A percentile compares a stretch with the other conserved stretches of the same genome.
Evolutionary conservation across 2,113 vertebrate species (phyloP).

Genomic region (Enhydra lutris): DNA sequence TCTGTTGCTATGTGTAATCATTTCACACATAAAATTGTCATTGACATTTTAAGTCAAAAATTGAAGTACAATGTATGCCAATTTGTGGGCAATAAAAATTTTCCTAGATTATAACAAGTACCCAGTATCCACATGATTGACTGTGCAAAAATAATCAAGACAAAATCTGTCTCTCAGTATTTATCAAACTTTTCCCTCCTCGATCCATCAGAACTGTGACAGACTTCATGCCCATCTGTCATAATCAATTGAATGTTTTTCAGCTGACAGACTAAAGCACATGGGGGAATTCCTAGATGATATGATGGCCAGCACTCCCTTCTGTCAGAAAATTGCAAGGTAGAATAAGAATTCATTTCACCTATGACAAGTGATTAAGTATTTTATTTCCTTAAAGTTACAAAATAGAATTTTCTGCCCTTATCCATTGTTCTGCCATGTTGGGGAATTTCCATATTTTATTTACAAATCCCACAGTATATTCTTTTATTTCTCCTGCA

Average conservation of each 20-base stretch:
- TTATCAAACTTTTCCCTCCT: neutral
- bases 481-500: neutral
- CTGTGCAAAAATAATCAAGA: slow-evolving; percentile 51
- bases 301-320: neutral
- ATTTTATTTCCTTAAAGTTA: slow-evolving; percentile 1
- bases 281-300: slow-evolving; percentile 40
- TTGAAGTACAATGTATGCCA: neutral
- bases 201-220: slow-evolving; percentile 30
- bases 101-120: slow-evolving; percentile 39
- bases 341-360: slow-evolving; percentile 17
- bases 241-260: slow-evolving; percentile 43
- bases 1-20: neutral
- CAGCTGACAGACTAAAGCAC: slow-evolving; percentile 52
- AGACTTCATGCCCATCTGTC: slow-evolving; percentile 59
- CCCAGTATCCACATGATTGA: neutral
- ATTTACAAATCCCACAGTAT: neutral
- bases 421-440: neutral
- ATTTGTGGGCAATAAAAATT: slow-evolving; percentile 45
- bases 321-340: slow-evolving; percentile 54
- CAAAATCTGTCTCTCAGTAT: slow-evolving; percentile 27
- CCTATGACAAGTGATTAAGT: neutral
- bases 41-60: slow-evolving; percentile 52
- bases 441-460: neutral
- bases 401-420: neutral
- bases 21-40: slow-evolving; percentile 5